Evolutionary conservation across 2,113 vertebrate genomes (phyloP).

Genomic region (Tamias sibiricus): DNA sequence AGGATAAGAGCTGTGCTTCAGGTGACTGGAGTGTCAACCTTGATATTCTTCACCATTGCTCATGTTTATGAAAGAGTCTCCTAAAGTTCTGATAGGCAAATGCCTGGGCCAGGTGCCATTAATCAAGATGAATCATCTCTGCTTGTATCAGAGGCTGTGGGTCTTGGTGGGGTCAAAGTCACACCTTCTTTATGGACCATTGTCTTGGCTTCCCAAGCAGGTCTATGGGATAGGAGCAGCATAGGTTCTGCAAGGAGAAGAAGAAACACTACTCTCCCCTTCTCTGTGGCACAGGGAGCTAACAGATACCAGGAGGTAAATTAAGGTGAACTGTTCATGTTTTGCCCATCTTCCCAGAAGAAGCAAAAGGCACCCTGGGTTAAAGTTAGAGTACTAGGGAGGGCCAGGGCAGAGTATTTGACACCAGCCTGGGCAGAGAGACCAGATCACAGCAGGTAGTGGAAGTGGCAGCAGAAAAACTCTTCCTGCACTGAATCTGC

Average conservation of each 20-base stretch:
- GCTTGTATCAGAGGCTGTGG: not conserved
- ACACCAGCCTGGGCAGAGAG: not conserved
- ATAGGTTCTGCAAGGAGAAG: not conserved
- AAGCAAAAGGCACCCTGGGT: not conserved
- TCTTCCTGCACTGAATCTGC: not conserved
- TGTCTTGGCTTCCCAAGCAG: not conserved
- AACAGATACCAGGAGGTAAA: not conserved
- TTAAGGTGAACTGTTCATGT: not conserved
- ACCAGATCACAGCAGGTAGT: not conserved
- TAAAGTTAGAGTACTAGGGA: not conserved
- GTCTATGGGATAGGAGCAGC: not conserved
- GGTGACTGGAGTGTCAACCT: not conserved
- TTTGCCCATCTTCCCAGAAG: not conserved
- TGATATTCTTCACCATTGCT: not conserved
- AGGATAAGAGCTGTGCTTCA: too few relatives aligned
- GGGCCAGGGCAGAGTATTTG: not conserved
- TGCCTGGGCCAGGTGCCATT: not conserved
- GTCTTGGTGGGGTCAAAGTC: not conserved
- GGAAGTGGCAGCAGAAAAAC: not conserved
- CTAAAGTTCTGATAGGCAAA: not conserved
- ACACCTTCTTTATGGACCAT: not conserved
- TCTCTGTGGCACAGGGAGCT: not conserved
- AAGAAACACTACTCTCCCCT: not conserved
- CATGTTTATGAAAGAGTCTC: not conserved
- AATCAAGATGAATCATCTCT: not conserved